A percentile compares a stretch with the other conserved stretches of the same genome.
Conservation (phyloP, 2,113 vertebrate species). For the Oryzias javanicus region DNA sequence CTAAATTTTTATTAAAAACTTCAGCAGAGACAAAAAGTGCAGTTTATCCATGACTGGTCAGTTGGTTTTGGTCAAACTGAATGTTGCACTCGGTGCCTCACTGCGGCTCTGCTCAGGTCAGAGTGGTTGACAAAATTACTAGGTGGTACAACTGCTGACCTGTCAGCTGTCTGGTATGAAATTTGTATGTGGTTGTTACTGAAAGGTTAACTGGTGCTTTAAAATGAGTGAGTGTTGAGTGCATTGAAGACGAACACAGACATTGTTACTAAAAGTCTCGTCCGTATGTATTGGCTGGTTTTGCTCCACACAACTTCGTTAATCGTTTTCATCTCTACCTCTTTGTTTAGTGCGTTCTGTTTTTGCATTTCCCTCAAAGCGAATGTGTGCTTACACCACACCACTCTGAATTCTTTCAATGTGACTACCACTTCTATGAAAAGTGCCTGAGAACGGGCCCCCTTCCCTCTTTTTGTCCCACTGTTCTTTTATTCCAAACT, state of each 20-base stretch:
- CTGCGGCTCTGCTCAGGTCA: constrained; percentile 17
- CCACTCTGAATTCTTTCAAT: constrained; percentile 26
- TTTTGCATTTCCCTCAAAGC: background rate
- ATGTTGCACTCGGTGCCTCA: constrained; percentile 31
- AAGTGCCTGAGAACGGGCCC: constrained; percentile 35
- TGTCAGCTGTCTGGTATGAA: constrained; percentile 29
- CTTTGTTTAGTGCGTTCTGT: background rate
- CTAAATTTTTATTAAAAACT: no score
- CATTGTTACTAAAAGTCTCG: background rate
- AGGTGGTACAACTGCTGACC: constrained; percentile 37
- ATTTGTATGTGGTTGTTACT: constrained; percentile 14
- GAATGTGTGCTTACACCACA: background rate
- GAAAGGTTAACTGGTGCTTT: constrained; percentile 23
- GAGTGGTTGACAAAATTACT: constrained; percentile 31
- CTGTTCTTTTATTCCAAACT: constrained; percentile 44
- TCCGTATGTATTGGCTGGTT: no score
- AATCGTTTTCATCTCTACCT: background rate
- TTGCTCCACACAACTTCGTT: no score
- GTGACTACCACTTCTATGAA: constrained; percentile 47
- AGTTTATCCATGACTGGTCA: background rate
- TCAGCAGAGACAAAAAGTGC: background rate
- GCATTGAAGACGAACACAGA: background rate
- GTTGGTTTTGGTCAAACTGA: constrained; percentile 3
- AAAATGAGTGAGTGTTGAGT: background rate
- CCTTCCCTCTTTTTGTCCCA: constrained; percentile 35